phyloP scores from a whole-genome alignment of 2,888 invertebrate species.

The Drosophila yooni region DNA sequence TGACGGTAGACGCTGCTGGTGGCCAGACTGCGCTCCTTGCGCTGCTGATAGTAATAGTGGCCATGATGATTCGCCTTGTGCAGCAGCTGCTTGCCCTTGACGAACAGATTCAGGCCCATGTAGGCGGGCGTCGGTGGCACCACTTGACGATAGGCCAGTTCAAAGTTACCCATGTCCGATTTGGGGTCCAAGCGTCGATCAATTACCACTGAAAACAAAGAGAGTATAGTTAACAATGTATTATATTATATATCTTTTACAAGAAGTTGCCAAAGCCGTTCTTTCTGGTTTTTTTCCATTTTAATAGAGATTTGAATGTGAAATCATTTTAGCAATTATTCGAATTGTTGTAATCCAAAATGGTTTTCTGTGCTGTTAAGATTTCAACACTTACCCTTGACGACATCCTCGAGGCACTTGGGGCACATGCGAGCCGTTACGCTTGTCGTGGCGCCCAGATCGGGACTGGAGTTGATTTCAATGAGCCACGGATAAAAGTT shows the following conservation, averaged over 20 bases:
- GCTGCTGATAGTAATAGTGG: conserved; percentile 67
- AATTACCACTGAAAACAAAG: conserved; percentile 88
- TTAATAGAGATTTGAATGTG: neutral
- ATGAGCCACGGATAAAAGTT: conserved; percentile 96
- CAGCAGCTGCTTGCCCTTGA: conserved; percentile 84
- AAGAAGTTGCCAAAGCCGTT: neutral
- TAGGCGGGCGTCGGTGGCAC: conserved; percentile 93
- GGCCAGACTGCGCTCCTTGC: conserved; percentile 75
- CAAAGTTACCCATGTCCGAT: conserved; percentile 93
- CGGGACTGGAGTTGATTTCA: conserved; percentile 97
- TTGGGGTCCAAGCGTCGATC: conserved; percentile 90
- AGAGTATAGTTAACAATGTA: neutral
- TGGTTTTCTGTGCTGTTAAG: neutral
- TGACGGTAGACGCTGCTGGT: conserved; percentile 72
- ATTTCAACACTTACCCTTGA: conserved; percentile 90
- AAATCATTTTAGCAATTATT: neutral
- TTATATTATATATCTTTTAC: too few species aligned
- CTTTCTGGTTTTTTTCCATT: neutral
- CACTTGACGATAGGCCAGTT: conserved; percentile 91
- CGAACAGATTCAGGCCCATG: conserved; percentile 87
- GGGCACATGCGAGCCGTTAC: conserved; percentile 95
- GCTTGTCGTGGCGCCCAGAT: conserved; percentile 95
- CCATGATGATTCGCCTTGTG: conserved; percentile 70
- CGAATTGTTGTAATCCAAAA: neutral
- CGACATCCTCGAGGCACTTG: conserved; percentile 94